Conservation (phyloP, 2,797 vertebrate genomes). For the Pseudopleuronectes americanus region DNA sequence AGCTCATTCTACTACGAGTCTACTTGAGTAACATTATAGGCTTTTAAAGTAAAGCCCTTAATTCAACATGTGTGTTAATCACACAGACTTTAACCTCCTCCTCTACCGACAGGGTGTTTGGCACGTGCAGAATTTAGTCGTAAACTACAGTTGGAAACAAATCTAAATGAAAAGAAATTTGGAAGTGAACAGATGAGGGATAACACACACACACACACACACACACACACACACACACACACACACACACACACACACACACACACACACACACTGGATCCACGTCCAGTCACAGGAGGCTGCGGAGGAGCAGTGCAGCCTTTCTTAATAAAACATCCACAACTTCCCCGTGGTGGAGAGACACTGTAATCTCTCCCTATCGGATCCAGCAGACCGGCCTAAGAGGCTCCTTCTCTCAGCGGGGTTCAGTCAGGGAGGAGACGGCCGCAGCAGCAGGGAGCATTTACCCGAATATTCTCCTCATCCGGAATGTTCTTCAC, state of each 20-base stretch:
- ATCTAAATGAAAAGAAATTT: neutral
- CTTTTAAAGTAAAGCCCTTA: too few species aligned
- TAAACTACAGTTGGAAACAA: neutral
- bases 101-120: neutral
- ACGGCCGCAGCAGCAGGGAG: neutral
- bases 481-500: constrained; percentile 39
- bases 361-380: constrained; percentile 60
- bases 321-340: constrained; percentile 41
- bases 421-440: constrained; percentile 48
- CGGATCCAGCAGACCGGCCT: constrained; percentile 57
- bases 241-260: neutral
- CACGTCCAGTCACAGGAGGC: neutral
- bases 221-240: too few species aligned
- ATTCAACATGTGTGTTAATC: neutral
- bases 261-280: neutral
- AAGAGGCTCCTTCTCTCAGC: constrained; percentile 45
- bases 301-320: neutral
- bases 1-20: too few species aligned
- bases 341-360: constrained; percentile 37
- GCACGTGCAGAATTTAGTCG: neutral
- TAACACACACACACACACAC: neutral
- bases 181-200: neutral
- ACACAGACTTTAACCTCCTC: neutral
- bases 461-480: constrained; percentile 46
- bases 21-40: too few species aligned